Conservation (phyloP, 1,140 invertebrate species). For the Propsilocerus akamusi region DNA sequence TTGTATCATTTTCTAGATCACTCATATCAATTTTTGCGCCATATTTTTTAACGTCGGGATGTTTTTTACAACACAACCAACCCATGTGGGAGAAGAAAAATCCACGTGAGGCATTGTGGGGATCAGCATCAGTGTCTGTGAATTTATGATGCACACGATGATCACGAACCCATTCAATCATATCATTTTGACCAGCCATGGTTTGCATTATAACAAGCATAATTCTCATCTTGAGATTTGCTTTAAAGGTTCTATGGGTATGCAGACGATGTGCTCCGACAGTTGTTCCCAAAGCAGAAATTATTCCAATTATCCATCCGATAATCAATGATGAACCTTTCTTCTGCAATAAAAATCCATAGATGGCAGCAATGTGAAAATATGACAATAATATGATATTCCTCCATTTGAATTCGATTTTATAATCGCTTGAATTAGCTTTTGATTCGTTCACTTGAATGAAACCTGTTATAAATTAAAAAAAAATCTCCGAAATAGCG, state of each 20-base stretch:
- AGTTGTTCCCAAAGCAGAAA: not conserved
- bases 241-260: not conserved
- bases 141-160: conserved; percentile 46
- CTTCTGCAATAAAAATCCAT: conserved; percentile 27
- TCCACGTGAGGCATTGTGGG: conserved; percentile 40
- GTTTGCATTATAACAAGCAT: not conserved
- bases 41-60: conserved; percentile 36
- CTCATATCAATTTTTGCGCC: conserved; percentile 36
- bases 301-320: not conserved
- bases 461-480: too few relatives aligned
- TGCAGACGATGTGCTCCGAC: not conserved
- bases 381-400: conserved; percentile 38
- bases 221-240: not conserved
- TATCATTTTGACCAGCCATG: conserved; percentile 18
- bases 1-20: conserved; percentile 51
- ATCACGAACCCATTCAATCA: conserved; percentile 36
- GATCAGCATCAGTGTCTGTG: conserved; percentile 44
- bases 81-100: conserved; percentile 51
- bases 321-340: not conserved
- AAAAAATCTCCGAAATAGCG: too few relatives aligned
- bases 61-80: conserved; percentile 42
- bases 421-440: not conserved
- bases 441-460: not conserved
- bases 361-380: conserved; percentile 44
- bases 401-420: not conserved